Percentiles rank a stretch among this genome's conserved stretches.
phyloP scores from a whole-genome alignment of 1,140 invertebrate genomes.

The Heliconius hewitsoni region DNA sequence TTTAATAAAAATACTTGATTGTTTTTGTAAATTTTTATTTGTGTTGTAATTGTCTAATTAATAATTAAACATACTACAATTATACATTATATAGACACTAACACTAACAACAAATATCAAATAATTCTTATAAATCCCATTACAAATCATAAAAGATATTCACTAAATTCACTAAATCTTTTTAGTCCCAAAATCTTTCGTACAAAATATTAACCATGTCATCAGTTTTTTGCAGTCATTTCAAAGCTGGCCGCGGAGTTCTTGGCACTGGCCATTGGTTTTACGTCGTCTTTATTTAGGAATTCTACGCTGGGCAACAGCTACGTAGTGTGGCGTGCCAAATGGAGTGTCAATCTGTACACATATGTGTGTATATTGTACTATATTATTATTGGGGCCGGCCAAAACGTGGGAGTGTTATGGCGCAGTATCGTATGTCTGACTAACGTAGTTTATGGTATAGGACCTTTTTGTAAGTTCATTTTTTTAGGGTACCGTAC shows the following conservation, averaged over 20 bases:
- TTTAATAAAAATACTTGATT: no score
- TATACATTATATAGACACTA: no score
- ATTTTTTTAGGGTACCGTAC: no score
- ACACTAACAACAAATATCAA: no score
- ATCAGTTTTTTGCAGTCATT: conserved; percentile 4
- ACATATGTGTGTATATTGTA: conserved; percentile 4
- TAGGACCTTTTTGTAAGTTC: not conserved
- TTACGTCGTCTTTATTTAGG: conserved; percentile 17
- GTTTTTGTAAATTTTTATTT: no score
- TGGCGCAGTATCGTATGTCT: conserved; percentile 2
- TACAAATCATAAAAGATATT: not conserved
- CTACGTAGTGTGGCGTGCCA: conserved; percentile 9
- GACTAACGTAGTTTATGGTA: not conserved
- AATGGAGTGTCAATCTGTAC: conserved; percentile 23
- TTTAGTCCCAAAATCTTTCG: not conserved
- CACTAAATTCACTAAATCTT: not conserved
- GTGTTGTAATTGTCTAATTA: no score
- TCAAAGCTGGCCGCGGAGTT: conserved; percentile 12
- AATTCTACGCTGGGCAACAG: conserved; percentile 30
- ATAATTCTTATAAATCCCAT: not conserved
- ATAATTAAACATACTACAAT: no score
- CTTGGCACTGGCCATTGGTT: conserved; percentile 18
- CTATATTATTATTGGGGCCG: not conserved
- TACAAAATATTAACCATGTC: not conserved
- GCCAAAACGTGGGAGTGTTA: conserved; percentile 1